Evolutionary conservation across 2,888 invertebrate genomes (phyloP).

Genomic region (Sesia bembeciformis): DNA sequence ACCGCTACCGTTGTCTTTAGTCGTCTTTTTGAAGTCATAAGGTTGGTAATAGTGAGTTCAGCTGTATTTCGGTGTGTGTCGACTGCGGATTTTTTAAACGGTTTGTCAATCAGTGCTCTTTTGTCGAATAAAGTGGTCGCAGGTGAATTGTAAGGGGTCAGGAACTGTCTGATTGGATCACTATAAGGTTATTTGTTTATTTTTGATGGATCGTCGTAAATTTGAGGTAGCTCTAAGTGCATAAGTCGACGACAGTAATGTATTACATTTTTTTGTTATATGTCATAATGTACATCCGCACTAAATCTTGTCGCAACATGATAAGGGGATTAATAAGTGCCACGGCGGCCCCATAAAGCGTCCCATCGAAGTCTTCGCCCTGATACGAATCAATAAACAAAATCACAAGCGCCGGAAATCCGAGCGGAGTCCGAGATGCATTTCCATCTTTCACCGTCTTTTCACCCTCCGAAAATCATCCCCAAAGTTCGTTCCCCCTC

Average conservation of each 20-base stretch:
- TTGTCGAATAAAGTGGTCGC: slow-evolving; percentile 36
- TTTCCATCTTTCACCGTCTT: slow-evolving; percentile 71
- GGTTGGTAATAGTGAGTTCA: neutral
- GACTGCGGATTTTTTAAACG: slow-evolving; percentile 13
- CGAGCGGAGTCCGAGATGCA: slow-evolving; percentile 70
- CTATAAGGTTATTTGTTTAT: neutral
- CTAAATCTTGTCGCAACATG: slow-evolving; percentile 51
- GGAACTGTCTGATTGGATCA: slow-evolving; percentile 7
- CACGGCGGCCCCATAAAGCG: slow-evolving; percentile 31
- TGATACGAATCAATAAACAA: slow-evolving; percentile 71
- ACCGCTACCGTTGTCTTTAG: neutral
- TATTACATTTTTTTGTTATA: neutral
- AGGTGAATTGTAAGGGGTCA: slow-evolving; percentile 33
- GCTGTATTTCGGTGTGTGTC: neutral
- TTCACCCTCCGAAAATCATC: slow-evolving; percentile 70
- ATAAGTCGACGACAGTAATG: neutral
- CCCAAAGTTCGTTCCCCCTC: slow-evolving; percentile 50
- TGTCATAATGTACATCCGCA: slow-evolving; percentile 33
- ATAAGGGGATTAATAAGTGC: slow-evolving; percentile 58
- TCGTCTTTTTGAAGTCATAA: neutral
- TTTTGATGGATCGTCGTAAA: slow-evolving; percentile 7
- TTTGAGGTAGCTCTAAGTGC: neutral
- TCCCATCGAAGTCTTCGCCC: slow-evolving; percentile 32
- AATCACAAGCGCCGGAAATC: slow-evolving; percentile 71
- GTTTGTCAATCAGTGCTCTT: slow-evolving; percentile 31